Base-by-base conservation (phyloP, 2,113 vertebrate genomes). In the Xyrauchen texanus region DNA sequence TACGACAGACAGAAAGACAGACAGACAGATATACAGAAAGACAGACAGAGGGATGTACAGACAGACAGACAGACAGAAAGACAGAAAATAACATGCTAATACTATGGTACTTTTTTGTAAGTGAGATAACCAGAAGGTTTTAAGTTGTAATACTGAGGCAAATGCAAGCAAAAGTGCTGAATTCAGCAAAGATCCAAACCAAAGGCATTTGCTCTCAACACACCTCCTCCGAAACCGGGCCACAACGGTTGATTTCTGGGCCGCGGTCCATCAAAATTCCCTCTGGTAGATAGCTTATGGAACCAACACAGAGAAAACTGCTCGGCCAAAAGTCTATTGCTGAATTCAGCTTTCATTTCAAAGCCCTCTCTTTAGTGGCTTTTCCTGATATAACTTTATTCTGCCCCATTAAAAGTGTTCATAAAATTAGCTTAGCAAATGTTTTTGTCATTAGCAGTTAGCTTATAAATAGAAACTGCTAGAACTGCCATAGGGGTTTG, bases 151-250 rank as follows among this genome's bases (percentile, higher is more conserved):
- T 34, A 34, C 21, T 34, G 21, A 34, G 21, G 21, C 21, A 34
- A 34, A 34, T 34, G 21, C 21, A 58, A 58, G 55, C 15, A 87
- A 88, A 90, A 88, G 86, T 82, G 76, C 11, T 63, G 83, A 88
- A 91, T 88, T 91, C 91, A 92, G 90, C 88, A 65, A 78, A 84
- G 86, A 85, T 88, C 85, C 88, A 89, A 89, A 89, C 86, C 85
- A 83, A 88, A 89, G 86, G 83, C 88, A 83, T 87, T 89, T 82
- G 83, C 88, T 90, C 89, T 90, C 90, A 87, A 89, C 88, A 91
- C 89, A 92, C 88, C 88, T 88, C 88, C 84, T 82, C 11, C 78
- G n/a, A 72, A 84, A 68, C 82, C 88, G 86, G 88, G 85, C 84
- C 84, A 88, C 90, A 88, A 90, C 79, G 86, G 81, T 47, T 84